Evolutionary conservation across 2,113 vertebrate species (phyloP), one percentile per base, ranked within the genome.

Genomic region (Carassius gibelio): DNA sequence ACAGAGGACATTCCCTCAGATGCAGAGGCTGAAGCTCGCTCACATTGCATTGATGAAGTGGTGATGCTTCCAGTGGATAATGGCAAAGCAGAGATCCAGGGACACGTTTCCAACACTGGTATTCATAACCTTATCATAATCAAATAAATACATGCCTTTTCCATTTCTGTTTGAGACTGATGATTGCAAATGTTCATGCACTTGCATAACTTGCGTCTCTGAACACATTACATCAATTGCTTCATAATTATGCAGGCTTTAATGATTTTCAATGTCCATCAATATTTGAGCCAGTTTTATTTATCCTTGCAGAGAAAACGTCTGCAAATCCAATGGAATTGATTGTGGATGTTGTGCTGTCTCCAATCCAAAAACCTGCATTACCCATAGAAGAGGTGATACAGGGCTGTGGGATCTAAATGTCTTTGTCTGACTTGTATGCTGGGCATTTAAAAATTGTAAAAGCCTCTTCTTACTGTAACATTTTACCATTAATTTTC

Each of bases 1-100:
- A 68, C 93, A 94, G 97, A 98, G 1, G 96, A 98, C 88, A 95
- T 96, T 85, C 95, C 96, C 0, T 99, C 96, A 0, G 97, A 99
- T 34, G 95, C 97, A 0, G 96, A 98, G 87, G 95, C 96, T 0
- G 96, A 97, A 89, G 96, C 95, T 38, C 95, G 89, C 52, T 88
- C 95, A 57, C 95, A 87, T 57, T 92, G 8, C 38, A 86, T 84
- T 0, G 91, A 90, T 2, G 45, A 10, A 0, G 19, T 5, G 0
- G 66, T 74, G 34, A 86, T 62, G 3, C 86, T 93, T 84, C 88
- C 93, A 1, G 94, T 94, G 57, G 91, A 95, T 8, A 91, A 92
- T 36, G 87, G 85, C 14, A 83, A 88, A 38, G 86, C 88, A 3
- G 91, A 93, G 75, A 92, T 89, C 87, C 76, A 74, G 55, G 94